A percentile compares a stretch with the other conserved stretches of the same genome.
phyloP scores from a whole-genome alignment of 2,888 invertebrate genomes.

The Tromatobia lineatoria region DNA sequence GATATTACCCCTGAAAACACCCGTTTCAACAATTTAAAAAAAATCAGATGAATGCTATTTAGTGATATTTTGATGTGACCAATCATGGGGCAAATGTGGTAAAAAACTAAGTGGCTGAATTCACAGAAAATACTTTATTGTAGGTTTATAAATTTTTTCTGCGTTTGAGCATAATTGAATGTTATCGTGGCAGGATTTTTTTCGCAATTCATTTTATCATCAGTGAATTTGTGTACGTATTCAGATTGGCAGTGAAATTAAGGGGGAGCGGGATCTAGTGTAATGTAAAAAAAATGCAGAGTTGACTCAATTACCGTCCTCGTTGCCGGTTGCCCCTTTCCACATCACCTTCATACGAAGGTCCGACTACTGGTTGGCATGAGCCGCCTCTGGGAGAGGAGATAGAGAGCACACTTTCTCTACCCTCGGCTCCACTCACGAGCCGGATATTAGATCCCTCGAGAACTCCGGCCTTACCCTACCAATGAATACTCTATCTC shows the following conservation, averaged over 20 bases:
- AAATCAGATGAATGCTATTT: too few relatives aligned
- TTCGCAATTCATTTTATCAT: not conserved
- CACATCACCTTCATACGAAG: conserved; percentile 25
- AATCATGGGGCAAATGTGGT: too few relatives aligned
- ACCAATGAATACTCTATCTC: conserved; percentile 72
- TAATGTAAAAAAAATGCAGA: conserved; percentile 61
- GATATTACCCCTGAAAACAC: too few relatives aligned
- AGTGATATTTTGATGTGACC: too few relatives aligned
- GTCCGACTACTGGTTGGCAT: conserved; percentile 19
- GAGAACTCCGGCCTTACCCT: conserved; percentile 71
- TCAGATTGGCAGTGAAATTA: not conserved
- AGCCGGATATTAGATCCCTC: conserved; percentile 77
- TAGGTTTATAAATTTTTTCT: too few relatives aligned
- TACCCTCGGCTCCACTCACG: conserved; percentile 64
- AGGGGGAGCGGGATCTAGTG: not conserved
- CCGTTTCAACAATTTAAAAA: too few relatives aligned
- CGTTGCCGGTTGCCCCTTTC: conserved; percentile 61
- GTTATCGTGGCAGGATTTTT: not conserved
- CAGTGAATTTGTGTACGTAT: not conserved
- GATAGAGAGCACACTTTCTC: conserved; percentile 54
- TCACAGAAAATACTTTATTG: too few relatives aligned
- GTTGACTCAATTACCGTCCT: conserved; percentile 74
- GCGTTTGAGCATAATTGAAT: not conserved
- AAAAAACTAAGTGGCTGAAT: too few relatives aligned
- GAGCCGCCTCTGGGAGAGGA: conserved; percentile 14